A percentile compares a stretch with the other conserved stretches of the same genome.
Conservation (phyloP, 2,797 vertebrate genomes). For the Vespertilio murinus region DNA sequence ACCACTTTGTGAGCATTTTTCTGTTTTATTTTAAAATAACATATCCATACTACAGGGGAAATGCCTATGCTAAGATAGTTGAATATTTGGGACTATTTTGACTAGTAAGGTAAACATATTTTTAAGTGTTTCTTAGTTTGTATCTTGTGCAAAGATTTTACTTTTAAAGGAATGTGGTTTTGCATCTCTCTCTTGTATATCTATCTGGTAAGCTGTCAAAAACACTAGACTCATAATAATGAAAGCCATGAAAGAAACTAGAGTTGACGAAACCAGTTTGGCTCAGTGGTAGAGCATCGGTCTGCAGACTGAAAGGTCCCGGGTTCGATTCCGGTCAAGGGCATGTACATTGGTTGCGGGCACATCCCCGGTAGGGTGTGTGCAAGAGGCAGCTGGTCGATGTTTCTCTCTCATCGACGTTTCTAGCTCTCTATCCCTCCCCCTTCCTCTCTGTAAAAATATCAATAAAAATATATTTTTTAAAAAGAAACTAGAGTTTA, state of each 20-base stretch:
- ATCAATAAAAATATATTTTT: too few relatives aligned
- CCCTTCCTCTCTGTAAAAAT: too few relatives aligned
- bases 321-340: too few relatives aligned
- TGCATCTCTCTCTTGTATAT: background rate
- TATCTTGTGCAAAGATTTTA: constrained; percentile 1
- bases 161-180: constrained; percentile 27
- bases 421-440: too few relatives aligned
- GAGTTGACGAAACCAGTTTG: too few relatives aligned
- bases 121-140: constrained; percentile 12
- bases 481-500: constrained; percentile 8
- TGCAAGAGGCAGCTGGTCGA: too few relatives aligned
- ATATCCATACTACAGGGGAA: background rate
- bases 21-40: constrained; percentile 23
- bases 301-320: too few relatives aligned
- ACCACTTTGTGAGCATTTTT: background rate
- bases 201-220: constrained; percentile 6
- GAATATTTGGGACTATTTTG: background rate
- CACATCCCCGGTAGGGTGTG: too few relatives aligned
- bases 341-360: too few relatives aligned
- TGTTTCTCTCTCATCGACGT: too few relatives aligned
- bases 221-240: background rate
- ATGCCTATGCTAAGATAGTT: background rate
- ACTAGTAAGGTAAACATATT: background rate
- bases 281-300: too few relatives aligned
- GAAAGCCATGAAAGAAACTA: constrained; percentile 5